Evolutionary conservation across 2,113 vertebrate genomes (phyloP).

Genomic region (Chaenogobius annularis): DNA sequence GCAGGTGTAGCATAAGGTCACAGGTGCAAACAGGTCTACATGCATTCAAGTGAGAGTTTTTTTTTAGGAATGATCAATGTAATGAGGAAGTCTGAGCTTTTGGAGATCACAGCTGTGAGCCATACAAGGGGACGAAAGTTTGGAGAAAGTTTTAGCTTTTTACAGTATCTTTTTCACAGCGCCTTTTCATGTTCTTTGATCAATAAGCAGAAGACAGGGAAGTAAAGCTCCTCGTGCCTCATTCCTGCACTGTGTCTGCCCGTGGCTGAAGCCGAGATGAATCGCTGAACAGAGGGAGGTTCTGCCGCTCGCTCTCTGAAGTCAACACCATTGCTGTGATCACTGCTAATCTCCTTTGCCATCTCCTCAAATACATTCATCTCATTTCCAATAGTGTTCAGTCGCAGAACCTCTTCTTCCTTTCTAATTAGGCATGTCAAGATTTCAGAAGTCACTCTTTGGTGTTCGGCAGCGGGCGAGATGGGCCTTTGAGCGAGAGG

Average conservation of each 20-base stretch:
- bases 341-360: constrained; percentile 72
- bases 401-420: constrained; percentile 52
- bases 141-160: constrained; percentile 48
- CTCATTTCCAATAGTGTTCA: constrained; percentile 60
- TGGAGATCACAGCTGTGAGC: constrained; percentile 19
- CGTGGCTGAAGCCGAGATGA: constrained; percentile 67
- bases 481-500: constrained; percentile 54
- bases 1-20: neutral
- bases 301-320: constrained; percentile 61
- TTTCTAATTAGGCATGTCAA: constrained; percentile 69
- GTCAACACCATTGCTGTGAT: constrained; percentile 69
- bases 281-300: constrained; percentile 62
- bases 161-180: constrained; percentile 34
- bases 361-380: constrained; percentile 70
- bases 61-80: neutral
- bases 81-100: neutral
- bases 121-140: constrained; percentile 45
- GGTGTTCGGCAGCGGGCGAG: constrained; percentile 42
- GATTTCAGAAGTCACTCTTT: constrained; percentile 66
- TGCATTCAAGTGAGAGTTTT: neutral
- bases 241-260: constrained; percentile 57
- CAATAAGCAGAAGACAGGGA: constrained; percentile 63
- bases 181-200: constrained; percentile 61
- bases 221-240: constrained; percentile 63
- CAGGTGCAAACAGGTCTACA: constrained; percentile 1